These are phyloP conservation scores for Dryobotodes eremita DNA, from an alignment of 2,888 invertebrate species.

Conservation along the genomic window DNA sequence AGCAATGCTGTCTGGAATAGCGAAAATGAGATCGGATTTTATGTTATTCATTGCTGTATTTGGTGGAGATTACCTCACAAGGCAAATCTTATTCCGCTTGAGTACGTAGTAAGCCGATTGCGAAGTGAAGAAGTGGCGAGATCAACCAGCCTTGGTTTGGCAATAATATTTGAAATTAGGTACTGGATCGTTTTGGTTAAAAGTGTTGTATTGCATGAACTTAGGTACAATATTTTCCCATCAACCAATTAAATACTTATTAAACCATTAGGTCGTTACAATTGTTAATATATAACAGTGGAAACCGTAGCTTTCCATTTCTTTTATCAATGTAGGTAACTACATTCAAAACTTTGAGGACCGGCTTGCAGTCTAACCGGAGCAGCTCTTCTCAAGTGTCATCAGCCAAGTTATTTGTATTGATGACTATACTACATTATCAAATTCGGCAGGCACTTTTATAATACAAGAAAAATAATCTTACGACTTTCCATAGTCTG, in stretches of 20 bases:
- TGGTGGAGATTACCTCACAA: slow-evolving; percentile 50
- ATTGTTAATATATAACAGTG: not conserved
- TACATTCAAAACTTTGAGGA: not conserved
- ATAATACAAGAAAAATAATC: not conserved
- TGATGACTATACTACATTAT: not conserved
- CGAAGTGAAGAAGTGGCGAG: slow-evolving; percentile 38
- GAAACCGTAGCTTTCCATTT: not conserved
- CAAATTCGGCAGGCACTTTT: not conserved
- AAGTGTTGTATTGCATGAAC: not conserved
- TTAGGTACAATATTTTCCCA: not conserved
- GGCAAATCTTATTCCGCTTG: slow-evolving; percentile 58
- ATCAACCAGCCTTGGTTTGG: slow-evolving; percentile 25
- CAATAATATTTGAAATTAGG: slow-evolving; percentile 33
- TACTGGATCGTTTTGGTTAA: slow-evolving; percentile 2
- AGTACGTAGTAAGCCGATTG: slow-evolving; percentile 55
- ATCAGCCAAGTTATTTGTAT: not conserved
- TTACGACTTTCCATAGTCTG: not conserved
- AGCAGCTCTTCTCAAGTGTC: not conserved
- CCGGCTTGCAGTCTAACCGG: not conserved
- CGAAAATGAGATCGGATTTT: slow-evolving; percentile 32
- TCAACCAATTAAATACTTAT: not conserved
- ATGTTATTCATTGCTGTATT: slow-evolving; percentile 56
- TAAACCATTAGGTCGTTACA: not conserved
- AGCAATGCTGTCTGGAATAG: slow-evolving; percentile 5
- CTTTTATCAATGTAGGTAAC: not conserved